A percentile compares a stretch with the other conserved stretches of the same genome.
Evolutionary conservation across 2,888 invertebrate genomes (phyloP).

Genomic region (Acronicta leporina): DNA sequence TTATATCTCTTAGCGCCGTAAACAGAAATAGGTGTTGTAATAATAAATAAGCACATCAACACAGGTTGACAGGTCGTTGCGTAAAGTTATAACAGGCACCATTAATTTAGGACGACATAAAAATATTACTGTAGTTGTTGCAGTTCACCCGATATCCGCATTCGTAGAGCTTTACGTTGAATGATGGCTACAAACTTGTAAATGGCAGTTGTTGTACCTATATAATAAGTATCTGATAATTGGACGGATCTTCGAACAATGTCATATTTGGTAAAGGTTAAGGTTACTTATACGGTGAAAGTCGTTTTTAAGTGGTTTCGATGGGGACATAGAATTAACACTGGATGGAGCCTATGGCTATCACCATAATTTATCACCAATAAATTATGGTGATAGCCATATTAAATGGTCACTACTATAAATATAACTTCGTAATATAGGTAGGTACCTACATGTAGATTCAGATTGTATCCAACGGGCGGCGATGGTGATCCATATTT

Average conservation of each 20-base stretch:
- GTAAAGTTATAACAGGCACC: constrained; percentile 20
- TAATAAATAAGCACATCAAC: constrained; percentile 47
- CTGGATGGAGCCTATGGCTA: too few relatives aligned
- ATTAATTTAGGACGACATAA: constrained; percentile 18
- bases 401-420: too few relatives aligned
- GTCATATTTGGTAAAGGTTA: not conserved
- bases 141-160: not conserved
- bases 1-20: constrained; percentile 60
- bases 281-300: too few relatives aligned
- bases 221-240: too few relatives aligned
- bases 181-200: not conserved
- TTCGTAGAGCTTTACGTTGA: not conserved
- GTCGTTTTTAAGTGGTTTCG: too few relatives aligned
- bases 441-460: too few relatives aligned
- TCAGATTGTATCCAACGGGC: constrained; percentile 3
- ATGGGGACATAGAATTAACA: too few relatives aligned
- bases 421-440: too few relatives aligned
- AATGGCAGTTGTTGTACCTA: too few relatives aligned
- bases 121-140: not conserved
- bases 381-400: too few relatives aligned
- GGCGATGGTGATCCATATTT: not conserved
- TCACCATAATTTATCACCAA: too few relatives aligned
- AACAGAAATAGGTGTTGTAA: constrained; percentile 57
- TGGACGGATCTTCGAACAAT: not conserved
- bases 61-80: constrained; percentile 42